Evolutionary conservation across 30 jellyfish, hydroid and myxozoan genomes (phyloP), one percentile per base, ranked within the genome.

Genomic region (Aurelia aurita): DNA sequence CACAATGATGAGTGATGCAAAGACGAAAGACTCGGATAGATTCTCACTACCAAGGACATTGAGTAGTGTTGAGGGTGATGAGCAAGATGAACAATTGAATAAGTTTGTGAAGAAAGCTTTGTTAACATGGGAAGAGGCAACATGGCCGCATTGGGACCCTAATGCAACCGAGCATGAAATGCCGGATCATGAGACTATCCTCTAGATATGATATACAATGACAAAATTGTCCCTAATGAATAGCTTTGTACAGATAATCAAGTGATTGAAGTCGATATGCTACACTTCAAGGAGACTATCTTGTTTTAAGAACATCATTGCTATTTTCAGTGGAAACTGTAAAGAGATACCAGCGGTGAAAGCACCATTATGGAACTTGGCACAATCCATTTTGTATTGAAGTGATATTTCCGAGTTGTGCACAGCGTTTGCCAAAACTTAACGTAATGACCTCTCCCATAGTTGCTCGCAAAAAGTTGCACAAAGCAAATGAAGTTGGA

Each of bases 61-160:
- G 54, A 88, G 79, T 46, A 44, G 54, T 19, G 53, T 22, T 25
- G 65, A 39, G 23, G 62, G 49, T 3, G 44, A 26, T 27, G 72
- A 53, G 64, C 69, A 53, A 35, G 46, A 35, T 6, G 67, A 58
- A 0, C 51, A 15, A 9, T 3, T 12, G 3, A 80, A 78, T 22
- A 23, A 21, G n/a, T 15, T 39, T 13, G 80, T 78, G 28, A 53
- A 74, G 68, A 65, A 68, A 67, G 77, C 79, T n/a, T 39, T 68
- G 27, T 54, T 74, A 69, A 49, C 95, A 15, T 64, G 84, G 88
- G 89, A 85, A 53, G 95, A 74, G 23, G 79, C 81, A 26, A 85
- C 86, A 16, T 90, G 97, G 97, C 90, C 98, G n/a, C 90, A 91
- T 55, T 91, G 98, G 98, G 85, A 70, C 44, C 79, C 79, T 15